Evolutionary conservation across 2,113 vertebrate genomes (phyloP), one percentile per base, ranked within the genome.

Genomic region (Eleginops maclovinus): DNA sequence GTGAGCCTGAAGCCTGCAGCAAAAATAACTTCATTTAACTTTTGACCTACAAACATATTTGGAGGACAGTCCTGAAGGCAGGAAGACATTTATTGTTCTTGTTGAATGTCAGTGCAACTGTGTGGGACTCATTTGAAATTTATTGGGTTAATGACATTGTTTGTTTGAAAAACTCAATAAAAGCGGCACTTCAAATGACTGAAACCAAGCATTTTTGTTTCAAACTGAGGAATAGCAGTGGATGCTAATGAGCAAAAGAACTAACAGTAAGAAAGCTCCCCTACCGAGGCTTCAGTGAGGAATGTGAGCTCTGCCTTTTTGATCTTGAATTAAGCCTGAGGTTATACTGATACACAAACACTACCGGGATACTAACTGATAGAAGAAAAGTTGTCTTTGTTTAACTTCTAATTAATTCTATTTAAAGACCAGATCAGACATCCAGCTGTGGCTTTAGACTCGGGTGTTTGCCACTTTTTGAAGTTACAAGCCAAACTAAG

Each of bases 401-500:
- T 36, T 36, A 36, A 41, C 16, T 21, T 53, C 47, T n/a, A 9
- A 67, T 60, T 56, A 6, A 36, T 36, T 53, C 11, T 46, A 53
- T 58, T 47, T 61, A 55, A 44, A 69, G 21, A 53, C 26, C 36
- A 31, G 31, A 64, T 26, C 13, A 54, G 59, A 43, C 41, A 36
- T 65, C 19, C 28, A 55, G 43, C 41, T 31, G n/a, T 41, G 53
- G 24, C 43, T 46, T 15, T 19, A 59, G 8, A 56, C 10, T 22
- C 5, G 9, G 16, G 9, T 43, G 40, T 58, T 63, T 76, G 63
- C 44, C 64, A 60, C 21, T 28, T 62, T 22, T 54, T 58, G 47
- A 72, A 71, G 44, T 14, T 43, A 53, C 17, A 21, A 61, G 65
- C 59, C 60, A 84, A 61, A 75, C 3, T 0, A 4, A n/a, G 31